phyloP scores from a whole-genome alignment of 1,140 invertebrate species.

The Drosophila pseudoobscura region DNA sequence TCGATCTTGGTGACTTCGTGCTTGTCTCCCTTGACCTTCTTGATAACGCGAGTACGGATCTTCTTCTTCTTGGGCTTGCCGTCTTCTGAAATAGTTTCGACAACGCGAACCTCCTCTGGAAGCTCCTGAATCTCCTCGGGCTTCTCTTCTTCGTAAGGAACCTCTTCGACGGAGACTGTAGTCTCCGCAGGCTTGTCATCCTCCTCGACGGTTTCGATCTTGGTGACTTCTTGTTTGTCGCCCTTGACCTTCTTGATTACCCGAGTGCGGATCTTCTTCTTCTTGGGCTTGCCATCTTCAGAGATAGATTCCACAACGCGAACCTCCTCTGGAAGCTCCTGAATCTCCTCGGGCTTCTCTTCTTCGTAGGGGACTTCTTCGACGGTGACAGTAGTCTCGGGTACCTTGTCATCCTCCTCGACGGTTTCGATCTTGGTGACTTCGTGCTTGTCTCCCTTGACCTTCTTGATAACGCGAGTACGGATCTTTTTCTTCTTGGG shows the following conservation, averaged over 20 bases:
- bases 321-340: conserved; percentile 6
- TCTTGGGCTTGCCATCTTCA: conserved; percentile 8
- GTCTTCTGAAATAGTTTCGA: conserved; percentile 1
- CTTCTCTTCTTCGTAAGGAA: neutral
- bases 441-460: conserved; percentile 10
- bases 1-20: conserved; percentile 8
- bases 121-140: neutral
- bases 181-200: conserved; percentile 1
- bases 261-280: conserved; percentile 14
- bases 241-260: conserved; percentile 18
- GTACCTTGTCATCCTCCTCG: conserved; percentile 1
- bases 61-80: conserved; percentile 12
- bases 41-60: conserved; percentile 10
- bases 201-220: conserved; percentile 11
- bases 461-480: conserved; percentile 11
- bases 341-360: neutral
- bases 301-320: neutral
- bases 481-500: conserved; percentile 15
- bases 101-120: conserved; percentile 5
- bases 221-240: conserved; percentile 11
- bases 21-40: conserved; percentile 13
- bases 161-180: conserved; percentile 7
- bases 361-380: neutral
- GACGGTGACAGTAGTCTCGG: conserved; percentile 5
- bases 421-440: conserved; percentile 15